These are phyloP conservation scores for Drosophila melanosoma DNA, from an alignment of 2,888 invertebrate species.

Conservation along the genomic window DNA sequence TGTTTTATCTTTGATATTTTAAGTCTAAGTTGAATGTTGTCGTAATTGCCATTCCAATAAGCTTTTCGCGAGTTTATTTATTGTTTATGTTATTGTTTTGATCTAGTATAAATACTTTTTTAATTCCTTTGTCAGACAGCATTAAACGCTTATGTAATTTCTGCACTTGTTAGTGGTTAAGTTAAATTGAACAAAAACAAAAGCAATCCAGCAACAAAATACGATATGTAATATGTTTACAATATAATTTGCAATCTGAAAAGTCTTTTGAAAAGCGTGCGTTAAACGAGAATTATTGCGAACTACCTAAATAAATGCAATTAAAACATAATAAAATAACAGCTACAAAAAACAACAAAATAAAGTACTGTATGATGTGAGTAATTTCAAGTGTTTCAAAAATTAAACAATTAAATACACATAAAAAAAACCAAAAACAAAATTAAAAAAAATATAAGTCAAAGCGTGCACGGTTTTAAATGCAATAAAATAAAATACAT, in stretches of 20 bases:
- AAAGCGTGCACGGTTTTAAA: slow-evolving; percentile 75
- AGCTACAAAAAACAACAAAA: slow-evolving; percentile 32
- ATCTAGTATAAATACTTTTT: slow-evolving; percentile 20
- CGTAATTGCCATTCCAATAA: slow-evolving; percentile 67
- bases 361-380: slow-evolving; percentile 66
- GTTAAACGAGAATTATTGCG: slow-evolving; percentile 72
- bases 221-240: slow-evolving; percentile 37
- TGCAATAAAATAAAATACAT: slow-evolving; percentile 67
- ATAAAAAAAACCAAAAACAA: slow-evolving; percentile 34
- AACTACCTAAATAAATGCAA: slow-evolving; percentile 76
- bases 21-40: slow-evolving; percentile 37
- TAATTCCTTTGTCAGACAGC: slow-evolving; percentile 60
- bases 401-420: slow-evolving; percentile 62
- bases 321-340: slow-evolving; percentile 63
- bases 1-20: slow-evolving; percentile 33
- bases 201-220: slow-evolving; percentile 32
- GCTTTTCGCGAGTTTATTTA: slow-evolving; percentile 39
- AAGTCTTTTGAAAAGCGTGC: slow-evolving; percentile 67
- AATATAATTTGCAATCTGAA: slow-evolving; percentile 38
- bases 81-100: slow-evolving; percentile 64
- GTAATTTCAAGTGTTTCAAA: slow-evolving; percentile 80
- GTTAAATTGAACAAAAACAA: slow-evolving; percentile 51
- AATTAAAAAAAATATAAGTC: slow-evolving; percentile 42
- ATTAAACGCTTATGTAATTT: slow-evolving; percentile 77
- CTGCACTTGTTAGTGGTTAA: slow-evolving; percentile 73